Conservation (phyloP, 2,888 invertebrate species). For the Congeria kusceri region DNA sequence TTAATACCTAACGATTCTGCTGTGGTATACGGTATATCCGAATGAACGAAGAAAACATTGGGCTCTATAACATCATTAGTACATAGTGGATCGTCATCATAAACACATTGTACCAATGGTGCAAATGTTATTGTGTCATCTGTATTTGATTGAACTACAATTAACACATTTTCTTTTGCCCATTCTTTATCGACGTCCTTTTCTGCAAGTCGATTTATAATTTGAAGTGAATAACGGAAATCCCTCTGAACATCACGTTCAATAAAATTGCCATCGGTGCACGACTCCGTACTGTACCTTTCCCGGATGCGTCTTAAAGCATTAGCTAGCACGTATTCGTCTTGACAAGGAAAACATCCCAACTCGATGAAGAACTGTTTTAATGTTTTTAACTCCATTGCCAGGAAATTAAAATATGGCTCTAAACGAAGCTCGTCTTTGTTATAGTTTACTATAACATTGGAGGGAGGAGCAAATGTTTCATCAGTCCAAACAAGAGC, state of each 20-base stretch:
- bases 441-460: background rate
- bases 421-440: background rate
- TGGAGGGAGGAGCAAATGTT: slow-evolving; percentile 21
- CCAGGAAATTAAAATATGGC: background rate
- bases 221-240: no score
- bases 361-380: background rate
- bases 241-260: no score
- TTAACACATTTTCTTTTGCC: background rate
- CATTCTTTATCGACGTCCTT: slow-evolving; percentile 41
- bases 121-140: background rate
- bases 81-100: background rate
- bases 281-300: background rate
- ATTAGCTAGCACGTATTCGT: background rate
- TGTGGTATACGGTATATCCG: background rate
- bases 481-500: slow-evolving; percentile 11
- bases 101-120: background rate
- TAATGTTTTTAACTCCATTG: background rate
- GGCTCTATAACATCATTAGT: background rate
- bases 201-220: slow-evolving; percentile 80
- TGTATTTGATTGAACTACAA: background rate
- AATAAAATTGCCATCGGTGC: no score
- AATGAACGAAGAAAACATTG: background rate
- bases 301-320: background rate
- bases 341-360: background rate
- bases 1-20: background rate